phyloP scores from a whole-genome alignment of 2,797 vertebrate genomes.

The Lepilemur ruficaudatus region DNA sequence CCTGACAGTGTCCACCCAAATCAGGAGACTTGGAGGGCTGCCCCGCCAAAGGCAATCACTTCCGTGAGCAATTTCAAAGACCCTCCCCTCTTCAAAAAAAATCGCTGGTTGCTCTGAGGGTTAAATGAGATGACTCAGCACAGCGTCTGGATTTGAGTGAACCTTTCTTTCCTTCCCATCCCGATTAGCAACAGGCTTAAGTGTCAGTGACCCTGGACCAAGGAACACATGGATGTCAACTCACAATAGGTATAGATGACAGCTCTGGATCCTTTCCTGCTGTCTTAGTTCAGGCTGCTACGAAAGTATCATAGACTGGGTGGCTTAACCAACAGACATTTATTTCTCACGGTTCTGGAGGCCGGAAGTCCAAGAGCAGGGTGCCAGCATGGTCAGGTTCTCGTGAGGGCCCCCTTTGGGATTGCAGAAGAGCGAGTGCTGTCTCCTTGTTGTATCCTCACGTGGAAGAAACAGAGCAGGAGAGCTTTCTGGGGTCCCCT shows the following conservation, averaged over 20 bases:
- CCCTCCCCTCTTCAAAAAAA: background rate
- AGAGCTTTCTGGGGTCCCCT: background rate
- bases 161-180: background rate
- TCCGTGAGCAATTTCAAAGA: background rate
- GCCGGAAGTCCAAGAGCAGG: background rate
- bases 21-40: accelerated
- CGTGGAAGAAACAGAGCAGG: background rate
- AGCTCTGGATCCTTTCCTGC: background rate
- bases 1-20: background rate
- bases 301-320: background rate
- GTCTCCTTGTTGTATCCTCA: background rate
- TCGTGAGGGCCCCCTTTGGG: background rate
- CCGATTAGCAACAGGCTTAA: background rate
- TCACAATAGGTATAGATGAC: background rate
- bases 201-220: background rate
- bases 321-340: background rate
- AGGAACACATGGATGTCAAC: background rate
- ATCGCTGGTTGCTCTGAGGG: background rate
- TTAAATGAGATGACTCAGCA: background rate
- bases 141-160: background rate
- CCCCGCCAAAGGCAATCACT: background rate
- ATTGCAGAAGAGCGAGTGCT: background rate
- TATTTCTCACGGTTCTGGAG: background rate
- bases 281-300: background rate
- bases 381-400: background rate